Conservation (phyloP, 2,113 vertebrate species). For the Actinemys pallida region DNA sequence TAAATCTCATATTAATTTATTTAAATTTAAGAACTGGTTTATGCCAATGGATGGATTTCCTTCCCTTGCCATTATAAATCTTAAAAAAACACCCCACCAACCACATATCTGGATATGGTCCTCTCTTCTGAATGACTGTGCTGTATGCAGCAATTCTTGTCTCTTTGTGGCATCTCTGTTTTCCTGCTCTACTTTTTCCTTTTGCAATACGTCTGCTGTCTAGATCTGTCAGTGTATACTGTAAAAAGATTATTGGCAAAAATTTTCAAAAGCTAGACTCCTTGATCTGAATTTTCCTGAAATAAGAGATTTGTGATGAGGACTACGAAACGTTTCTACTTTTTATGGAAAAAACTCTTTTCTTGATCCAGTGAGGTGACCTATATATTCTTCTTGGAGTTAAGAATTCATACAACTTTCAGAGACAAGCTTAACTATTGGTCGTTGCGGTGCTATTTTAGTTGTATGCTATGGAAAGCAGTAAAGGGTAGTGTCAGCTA, state of each 20-base stretch:
- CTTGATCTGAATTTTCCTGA: not conserved
- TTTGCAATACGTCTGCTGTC: not conserved
- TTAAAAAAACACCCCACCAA: not conserved
- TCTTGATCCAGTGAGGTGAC: not conserved
- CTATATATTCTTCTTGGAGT: fast-evolving
- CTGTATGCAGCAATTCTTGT: not conserved
- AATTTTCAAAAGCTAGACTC: not conserved
- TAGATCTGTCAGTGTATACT: fast-evolving
- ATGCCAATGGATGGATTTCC: not conserved
- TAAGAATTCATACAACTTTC: not conserved
- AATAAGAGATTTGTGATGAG: not conserved
- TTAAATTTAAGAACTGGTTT: not conserved
- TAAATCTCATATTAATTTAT: not conserved
- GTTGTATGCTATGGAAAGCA: not conserved
- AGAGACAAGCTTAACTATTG: not conserved
- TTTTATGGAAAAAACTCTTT: not conserved
- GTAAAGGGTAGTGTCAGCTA: not conserved
- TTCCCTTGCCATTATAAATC: not conserved
- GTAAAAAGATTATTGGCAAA: not conserved
- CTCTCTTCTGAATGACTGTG: not conserved
- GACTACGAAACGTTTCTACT: not conserved
- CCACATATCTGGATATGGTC: not conserved
- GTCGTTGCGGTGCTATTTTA: not conserved
- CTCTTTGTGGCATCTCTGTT: not conserved
- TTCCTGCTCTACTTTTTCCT: not conserved